Base-by-base conservation (phyloP, 2,888 invertebrate genomes). In the Auanema freiburgensis region DNA sequence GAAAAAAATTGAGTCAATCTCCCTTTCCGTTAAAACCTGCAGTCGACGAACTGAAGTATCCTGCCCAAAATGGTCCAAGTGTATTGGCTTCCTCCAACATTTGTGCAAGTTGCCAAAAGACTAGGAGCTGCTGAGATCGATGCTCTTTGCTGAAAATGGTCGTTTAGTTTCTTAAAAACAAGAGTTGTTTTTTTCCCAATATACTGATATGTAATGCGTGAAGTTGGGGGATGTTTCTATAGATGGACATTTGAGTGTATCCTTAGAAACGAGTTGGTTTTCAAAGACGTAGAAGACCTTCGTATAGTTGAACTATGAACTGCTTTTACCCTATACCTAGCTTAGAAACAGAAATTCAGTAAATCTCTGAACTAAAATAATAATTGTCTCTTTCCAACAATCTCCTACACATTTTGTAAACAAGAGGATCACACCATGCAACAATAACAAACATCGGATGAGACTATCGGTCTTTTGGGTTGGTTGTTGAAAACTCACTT, bases 11-110 rank as follows among this genome's bases (percentile, higher is more conserved):
- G 33, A 33, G 8, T 33, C 8, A 3, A 5, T 33, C 8, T 8
- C 33, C 8, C 33, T 33, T 5, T 33, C 6, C 33, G 24, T 78
- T 67, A 83, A 66, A 76, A 81, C 23, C 82, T 76, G 57, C 82
- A 82, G 60, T 82, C 82, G 53, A 82, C 82, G 55, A 82, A 82
- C 64, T 82, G 82, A 5, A 82, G 72, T 52, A 83, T 82, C 43
- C 82, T 54, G 12, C 81, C 79, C 33, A 82, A 72, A 51, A 82
- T 80, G 10, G 82, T 83, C 82, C 82, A 82, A 8, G 82, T 82
- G 69, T 79, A 82, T 63, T 82, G 82, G 8, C 79, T 79, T 33
- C 82, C 82, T n/a, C 82, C 82, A 14, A 82, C 81, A 52, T 82
- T 82, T 12, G 82, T 81, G 65, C 82, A 82, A 11, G 76, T 78